These are phyloP conservation scores for Grallaria varia DNA, from an alignment of 2,113 vertebrate species.

Conservation along the genomic window DNA sequence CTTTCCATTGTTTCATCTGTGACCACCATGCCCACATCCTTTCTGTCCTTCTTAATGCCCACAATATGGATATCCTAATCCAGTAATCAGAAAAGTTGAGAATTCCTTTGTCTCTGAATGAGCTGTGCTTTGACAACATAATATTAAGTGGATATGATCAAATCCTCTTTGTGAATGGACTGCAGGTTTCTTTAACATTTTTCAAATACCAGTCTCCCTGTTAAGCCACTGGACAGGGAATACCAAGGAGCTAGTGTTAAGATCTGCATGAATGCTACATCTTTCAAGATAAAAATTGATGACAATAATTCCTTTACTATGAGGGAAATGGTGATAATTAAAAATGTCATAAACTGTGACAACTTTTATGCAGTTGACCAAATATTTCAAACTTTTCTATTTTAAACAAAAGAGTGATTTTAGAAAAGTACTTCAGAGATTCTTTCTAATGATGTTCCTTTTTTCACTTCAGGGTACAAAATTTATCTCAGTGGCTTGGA, in stretches of 20 bases:
- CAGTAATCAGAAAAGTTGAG: not conserved
- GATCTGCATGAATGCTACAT: not conserved
- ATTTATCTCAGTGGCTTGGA: not conserved
- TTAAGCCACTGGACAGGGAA: not conserved
- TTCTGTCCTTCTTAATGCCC: not conserved
- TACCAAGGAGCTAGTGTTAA: not conserved
- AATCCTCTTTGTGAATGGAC: not conserved
- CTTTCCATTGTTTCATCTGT: not conserved
- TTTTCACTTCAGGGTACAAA: not conserved
- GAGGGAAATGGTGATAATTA: not conserved
- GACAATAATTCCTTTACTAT: not conserved
- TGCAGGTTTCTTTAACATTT: not conserved
- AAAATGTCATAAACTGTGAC: not conserved
- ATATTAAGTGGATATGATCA: not conserved
- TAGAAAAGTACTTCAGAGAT: not conserved
- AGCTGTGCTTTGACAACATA: not conserved
- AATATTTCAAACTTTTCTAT: not conserved
- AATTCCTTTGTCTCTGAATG: not conserved
- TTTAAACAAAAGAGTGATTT: not conserved
- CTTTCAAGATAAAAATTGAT: not conserved
- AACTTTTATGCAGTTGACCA: not conserved
- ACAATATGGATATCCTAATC: not conserved
- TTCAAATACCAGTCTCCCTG: not conserved
- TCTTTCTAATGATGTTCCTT: not conserved
- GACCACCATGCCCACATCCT: not conserved